Base-by-base conservation (phyloP, 2,888 invertebrate species). In the Ditula angustiorana region DNA sequence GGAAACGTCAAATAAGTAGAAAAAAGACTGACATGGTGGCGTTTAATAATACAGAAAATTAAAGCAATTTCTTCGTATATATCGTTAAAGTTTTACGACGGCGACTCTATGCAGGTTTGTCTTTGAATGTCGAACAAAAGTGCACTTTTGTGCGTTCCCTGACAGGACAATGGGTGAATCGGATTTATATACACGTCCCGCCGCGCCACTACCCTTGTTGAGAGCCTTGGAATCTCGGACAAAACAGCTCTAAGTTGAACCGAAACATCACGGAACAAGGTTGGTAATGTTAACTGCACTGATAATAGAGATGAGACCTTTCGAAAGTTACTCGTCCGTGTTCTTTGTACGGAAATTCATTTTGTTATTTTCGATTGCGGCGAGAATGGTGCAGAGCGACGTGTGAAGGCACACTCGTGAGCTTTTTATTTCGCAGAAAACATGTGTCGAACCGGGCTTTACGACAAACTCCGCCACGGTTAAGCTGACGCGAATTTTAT, bases 151-250 rank as follows among this genome's bases (percentile, higher is more conserved):
- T 77, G 76, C 73, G 76, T 70, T 73, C 73, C 75, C 74, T 78
- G 86, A 88, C 88, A 88, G 86, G 77, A 88, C 89, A 88, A 89
- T 89, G 86, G 83, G 68, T 70, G 74, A 71, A 77, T 75, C 76
- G 80, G 80, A 87, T 88, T 89, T 88, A 86, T 88, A 86, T 88
- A 81, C 82, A 78, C 80, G 74, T 75, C 85, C 82, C 81, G 83
- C 82, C 71, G 86, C 78, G 85, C 82, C 76, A 70, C 76, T 71
- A 69, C 76, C 71, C 74, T 72, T 78, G 80, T 81, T 69, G 69
- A 66, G 69, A 35, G 23, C 30, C 33, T 53, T 11, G 58, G 41
- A 35, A 35, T 44, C 21, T 21, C 28, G n/a, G 19, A 16, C 21
- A 19, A 21, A 37, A 24, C 30, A 41, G 30, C 23, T 52, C 21